phyloP scores from a whole-genome alignment of 2,888 invertebrate genomes.

The Cantharis rustica region DNA sequence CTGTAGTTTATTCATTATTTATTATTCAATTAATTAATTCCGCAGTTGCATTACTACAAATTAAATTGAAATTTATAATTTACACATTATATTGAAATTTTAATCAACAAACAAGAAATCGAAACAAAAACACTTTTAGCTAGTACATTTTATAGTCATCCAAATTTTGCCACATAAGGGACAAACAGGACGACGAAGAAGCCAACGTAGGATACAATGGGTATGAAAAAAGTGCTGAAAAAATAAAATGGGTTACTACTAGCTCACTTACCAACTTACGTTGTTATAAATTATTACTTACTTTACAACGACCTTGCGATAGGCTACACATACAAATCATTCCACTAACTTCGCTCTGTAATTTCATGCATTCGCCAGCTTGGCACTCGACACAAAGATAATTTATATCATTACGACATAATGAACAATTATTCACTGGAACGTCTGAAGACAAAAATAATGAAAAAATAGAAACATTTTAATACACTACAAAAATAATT shows the following conservation, averaged over 20 bases:
- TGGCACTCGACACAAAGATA: not conserved
- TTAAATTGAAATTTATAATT: not conserved
- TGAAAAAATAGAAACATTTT: not conserved
- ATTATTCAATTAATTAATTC: not conserved
- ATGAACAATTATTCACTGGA: not conserved
- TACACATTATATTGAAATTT: not conserved
- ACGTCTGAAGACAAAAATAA: not conserved
- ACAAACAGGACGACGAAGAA: not conserved
- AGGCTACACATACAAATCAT: not conserved
- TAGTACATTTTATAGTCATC: not conserved
- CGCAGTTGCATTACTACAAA: not conserved
- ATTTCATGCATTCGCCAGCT: not conserved
- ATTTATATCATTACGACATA: not conserved
- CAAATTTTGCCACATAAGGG: not conserved
- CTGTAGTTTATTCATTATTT: not conserved
- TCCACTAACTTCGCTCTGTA: not conserved
- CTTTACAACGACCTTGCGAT: not conserved
- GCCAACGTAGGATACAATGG: not conserved
- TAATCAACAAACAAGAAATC: not conserved
- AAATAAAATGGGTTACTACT: not conserved
- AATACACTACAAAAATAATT: too few relatives aligned
- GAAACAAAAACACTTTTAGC: not conserved
- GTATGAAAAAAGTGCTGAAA: not conserved
- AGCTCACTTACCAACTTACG: not conserved
- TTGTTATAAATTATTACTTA: not conserved